Evolutionary conservation across 2,888 invertebrate species (phyloP), one percentile per base, ranked within the genome.

Genomic region (Blomia tropicalis): DNA sequence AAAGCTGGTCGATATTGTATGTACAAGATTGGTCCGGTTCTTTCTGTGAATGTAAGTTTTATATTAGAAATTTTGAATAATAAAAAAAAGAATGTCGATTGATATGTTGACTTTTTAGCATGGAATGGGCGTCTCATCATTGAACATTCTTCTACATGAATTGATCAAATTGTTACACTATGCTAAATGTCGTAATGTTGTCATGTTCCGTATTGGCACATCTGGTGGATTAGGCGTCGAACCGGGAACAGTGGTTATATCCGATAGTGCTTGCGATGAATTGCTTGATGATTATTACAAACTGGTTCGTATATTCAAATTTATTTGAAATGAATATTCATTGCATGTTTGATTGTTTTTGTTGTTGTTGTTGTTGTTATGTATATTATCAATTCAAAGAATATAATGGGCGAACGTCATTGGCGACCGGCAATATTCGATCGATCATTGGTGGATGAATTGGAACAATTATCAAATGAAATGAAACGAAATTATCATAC

Each of bases 41-140:
- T 89, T 2, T 84, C 83, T 65, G 81, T 88, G 69, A 87, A 86
- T 73, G 74, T 74, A 69, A 71, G 70, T 65, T 36, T 22, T 5
- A 36, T 23, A 36, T 17, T 36, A 11, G 17, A 36, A n/a, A n/a
- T 44, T 22, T 59, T 59, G 14, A 47, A 29, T 47, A 14, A 11
- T 56, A n/a, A n/a, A n/a, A n/a, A n/a, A n/a, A 31, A 56, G 11
- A 27, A 30, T 31, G 17, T 19, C 1, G 29, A 27, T 29, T n/a
- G n/a, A n/a, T n/a, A n/a, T n/a, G n/a, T n/a, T n/a, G n/a, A n/a
- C n/a, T n/a, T n/a, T n/a, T 25, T 59, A 68, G 68, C 98, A 98
- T 72, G 98, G 96, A 63, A 98, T 98, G 88, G 98, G 96, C 4
- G 85, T 89, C 61, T 92, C 96, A 4, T 96, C 96, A 0, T 83